These are phyloP conservation scores for Tethea ocularis DNA, from an alignment of 2,888 invertebrate genomes.

Conservation along the genomic window DNA sequence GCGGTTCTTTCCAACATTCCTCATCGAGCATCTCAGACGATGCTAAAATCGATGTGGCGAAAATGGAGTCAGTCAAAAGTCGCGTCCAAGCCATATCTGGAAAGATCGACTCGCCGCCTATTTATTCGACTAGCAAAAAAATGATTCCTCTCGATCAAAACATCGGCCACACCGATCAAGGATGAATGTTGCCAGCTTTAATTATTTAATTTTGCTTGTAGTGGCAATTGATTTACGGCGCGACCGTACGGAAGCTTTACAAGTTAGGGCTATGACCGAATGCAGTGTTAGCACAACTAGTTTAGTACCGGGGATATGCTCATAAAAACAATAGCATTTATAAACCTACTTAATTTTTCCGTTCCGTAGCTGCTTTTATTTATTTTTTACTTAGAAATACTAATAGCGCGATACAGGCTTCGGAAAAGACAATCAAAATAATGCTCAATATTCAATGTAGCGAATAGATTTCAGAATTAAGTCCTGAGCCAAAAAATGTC, in stretches of 20 bases:
- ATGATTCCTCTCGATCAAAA: slow-evolving; percentile 66
- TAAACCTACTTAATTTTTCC: slow-evolving; percentile 7
- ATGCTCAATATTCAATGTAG: slow-evolving; percentile 62
- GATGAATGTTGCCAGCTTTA: slow-evolving; percentile 47
- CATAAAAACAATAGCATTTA: slow-evolving; percentile 27
- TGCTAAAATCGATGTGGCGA: slow-evolving; percentile 65
- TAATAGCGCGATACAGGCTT: slow-evolving; percentile 50
- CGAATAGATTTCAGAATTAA: slow-evolving; percentile 37
- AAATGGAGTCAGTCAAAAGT: slow-evolving; percentile 73
- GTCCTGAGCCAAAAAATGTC: slow-evolving; percentile 43
- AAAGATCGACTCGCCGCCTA: slow-evolving; percentile 68
- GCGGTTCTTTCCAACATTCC: slow-evolving; percentile 53
- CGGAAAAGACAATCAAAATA: slow-evolving; percentile 58
- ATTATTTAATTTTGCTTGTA: slow-evolving; percentile 58
- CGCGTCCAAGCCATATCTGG: slow-evolving; percentile 73
- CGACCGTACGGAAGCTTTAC: slow-evolving; percentile 56
- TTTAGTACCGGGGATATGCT: slow-evolving; percentile 11
- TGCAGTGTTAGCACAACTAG: slow-evolving; percentile 32
- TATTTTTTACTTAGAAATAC: slow-evolving; percentile 46
- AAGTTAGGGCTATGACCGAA: slow-evolving; percentile 46
- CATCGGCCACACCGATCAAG: slow-evolving; percentile 61
- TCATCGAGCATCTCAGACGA: slow-evolving; percentile 59
- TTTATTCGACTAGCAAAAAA: slow-evolving; percentile 77
- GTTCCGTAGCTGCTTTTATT: slow-evolving; percentile 31
- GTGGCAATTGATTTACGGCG: slow-evolving; percentile 46